Conservation (phyloP, 2,888 invertebrate species). For the Metalampra italica region DNA sequence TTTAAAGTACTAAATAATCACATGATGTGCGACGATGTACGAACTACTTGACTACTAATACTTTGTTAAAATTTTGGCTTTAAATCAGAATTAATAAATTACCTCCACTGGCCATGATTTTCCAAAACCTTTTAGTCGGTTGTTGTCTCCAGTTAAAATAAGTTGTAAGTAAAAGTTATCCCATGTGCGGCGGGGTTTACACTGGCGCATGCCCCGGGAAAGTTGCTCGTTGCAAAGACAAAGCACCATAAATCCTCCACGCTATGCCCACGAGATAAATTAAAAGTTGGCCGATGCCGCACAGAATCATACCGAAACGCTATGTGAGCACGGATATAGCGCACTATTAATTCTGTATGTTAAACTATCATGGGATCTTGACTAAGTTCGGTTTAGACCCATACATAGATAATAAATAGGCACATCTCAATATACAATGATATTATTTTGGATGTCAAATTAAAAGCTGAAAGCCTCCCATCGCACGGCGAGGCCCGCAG, state of each 20-base stretch:
- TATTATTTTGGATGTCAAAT: background rate
- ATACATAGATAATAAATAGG: no score
- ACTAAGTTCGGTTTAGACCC: no score
- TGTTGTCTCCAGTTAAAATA: background rate
- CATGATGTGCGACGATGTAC: no score
- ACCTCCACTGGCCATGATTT: no score
- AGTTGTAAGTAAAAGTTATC: conserved; percentile 2
- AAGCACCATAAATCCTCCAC: conserved; percentile 6
- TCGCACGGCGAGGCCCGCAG: no score
- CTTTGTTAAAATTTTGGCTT: no score
- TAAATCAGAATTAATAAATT: no score
- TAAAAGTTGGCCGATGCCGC: conserved; percentile 32
- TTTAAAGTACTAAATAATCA: no score
- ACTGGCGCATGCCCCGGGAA: conserved; percentile 11
- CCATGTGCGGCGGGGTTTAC: background rate
- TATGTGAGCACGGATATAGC: conserved; percentile 19
- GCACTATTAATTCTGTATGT: conserved; percentile 31
- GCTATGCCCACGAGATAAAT: conserved; percentile 26
- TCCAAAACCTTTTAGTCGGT: no score
- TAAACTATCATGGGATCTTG: background rate
- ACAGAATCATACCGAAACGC: conserved; percentile 21
- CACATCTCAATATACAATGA: background rate
- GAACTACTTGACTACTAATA: no score
- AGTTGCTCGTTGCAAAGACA: conserved; percentile 7
- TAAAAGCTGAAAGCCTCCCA: no score